phyloP scores from a whole-genome alignment of 2,113 vertebrate species.

The Nycticebus coucang region DNA sequence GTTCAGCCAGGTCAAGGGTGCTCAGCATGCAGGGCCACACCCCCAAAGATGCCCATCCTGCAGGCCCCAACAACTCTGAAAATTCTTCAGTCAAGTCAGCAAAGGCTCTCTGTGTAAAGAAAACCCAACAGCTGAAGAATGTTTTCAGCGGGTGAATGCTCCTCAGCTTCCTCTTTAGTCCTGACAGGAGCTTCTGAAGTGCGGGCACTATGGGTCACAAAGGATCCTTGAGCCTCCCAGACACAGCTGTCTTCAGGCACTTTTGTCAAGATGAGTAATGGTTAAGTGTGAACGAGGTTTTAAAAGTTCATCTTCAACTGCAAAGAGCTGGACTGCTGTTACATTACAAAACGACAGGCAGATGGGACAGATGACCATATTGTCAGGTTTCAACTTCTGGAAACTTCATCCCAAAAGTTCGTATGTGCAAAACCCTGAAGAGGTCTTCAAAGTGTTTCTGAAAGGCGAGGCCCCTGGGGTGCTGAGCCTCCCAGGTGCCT shows the following conservation, averaged over 20 bases:
- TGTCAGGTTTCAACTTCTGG: neutral
- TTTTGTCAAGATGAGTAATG: neutral
- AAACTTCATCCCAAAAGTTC: neutral
- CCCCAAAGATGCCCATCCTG: neutral
- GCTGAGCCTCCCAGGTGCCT: accelerated
- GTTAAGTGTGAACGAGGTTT: neutral
- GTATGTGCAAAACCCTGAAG: conserved; percentile 59
- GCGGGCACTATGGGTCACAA: neutral
- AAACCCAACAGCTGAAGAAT: neutral
- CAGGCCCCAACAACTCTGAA: neutral
- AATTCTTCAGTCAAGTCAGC: no score
- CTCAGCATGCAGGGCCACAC: neutral
- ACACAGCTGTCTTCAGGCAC: conserved; percentile 1
- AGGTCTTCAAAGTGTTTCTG: conserved; percentile 43
- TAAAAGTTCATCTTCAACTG: neutral
- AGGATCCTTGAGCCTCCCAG: neutral
- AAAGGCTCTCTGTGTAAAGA: neutral
- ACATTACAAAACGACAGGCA: accelerated
- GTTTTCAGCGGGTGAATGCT: neutral
- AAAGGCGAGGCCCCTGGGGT: neutral
- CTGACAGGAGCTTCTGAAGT: neutral
- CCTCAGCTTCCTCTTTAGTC: neutral
- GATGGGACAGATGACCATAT: accelerated
- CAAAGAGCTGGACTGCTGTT: neutral
- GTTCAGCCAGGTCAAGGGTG: no score